Evolutionary conservation across 2,797 vertebrate species (phyloP), one percentile per base, ranked within the genome.

Genomic region (Coendou prehensilis): DNA sequence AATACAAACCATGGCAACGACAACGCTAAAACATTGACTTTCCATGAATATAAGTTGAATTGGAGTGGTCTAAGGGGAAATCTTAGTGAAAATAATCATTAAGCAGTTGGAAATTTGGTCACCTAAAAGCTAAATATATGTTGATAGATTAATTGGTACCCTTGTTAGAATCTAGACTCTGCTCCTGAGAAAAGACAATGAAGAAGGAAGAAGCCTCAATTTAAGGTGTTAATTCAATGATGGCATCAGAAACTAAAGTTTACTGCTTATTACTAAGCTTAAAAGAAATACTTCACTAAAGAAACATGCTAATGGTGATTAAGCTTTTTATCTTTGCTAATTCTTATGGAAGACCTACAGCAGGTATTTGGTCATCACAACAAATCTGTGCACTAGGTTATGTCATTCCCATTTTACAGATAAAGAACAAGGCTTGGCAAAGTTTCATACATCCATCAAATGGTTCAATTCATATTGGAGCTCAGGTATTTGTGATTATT

Each of bases 61-160:
- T 78, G 64, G 28, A 76, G 28, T 95, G 52, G 5, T 41, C 76
- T 45, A 84, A 71, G 5, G 54, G 20, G 9, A 93, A 97, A 80
- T 92, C 17, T 87, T 79, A 79, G 8, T 76, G 54, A 30, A 95
- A 96, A 79, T 69, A 4, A 1, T 82, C n/a, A 88, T n/a, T 0
- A 94, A 87, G 13, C 9, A 50, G 17, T 93, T 73, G 37, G 9
- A 93, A 93, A 76, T 59, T 57, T 89, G 45, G 14, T 79, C 45
- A 69, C 6, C 6, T 76, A 47, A 78, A 82, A 22, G 37, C 41
- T 83, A 89, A 89, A 86, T 2, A 9, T 81, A 80, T 81, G 5
- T 2, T 87, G 9, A 63, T 37, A 95, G 28, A 28, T 88, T 91
- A 61, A 33, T 9, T 28, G 56, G 13, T 79, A 82, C 15, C 23